Evolutionary conservation across 2,888 invertebrate genomes (phyloP), one percentile per base, ranked within the genome.

Genomic region (Brenthis ino): DNA sequence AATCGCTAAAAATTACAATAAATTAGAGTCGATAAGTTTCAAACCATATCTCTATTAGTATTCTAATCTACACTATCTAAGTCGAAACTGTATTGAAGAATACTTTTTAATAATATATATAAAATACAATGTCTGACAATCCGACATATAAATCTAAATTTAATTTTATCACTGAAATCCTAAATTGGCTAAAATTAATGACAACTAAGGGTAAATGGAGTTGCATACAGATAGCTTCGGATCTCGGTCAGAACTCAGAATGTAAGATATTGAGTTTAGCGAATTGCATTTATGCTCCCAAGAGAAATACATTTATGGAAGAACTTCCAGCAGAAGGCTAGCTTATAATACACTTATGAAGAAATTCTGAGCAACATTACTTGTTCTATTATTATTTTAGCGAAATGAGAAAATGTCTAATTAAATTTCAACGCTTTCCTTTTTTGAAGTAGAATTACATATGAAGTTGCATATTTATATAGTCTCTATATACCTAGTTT

Each of bases 221-320:
- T 65, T 65, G 57, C 67, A 72, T 65, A 64, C 67, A 68, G 68
- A 66, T 67, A 68, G 67, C 65, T 70, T 51, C 58, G 53, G 65
- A 68, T 70, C 65, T 50, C 47, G 53, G 51, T 37, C 63, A 67
- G 57, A 63, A 68, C 67, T 51, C 63, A 67, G 53, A 57, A 70
- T 63, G 72, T 70, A 66, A 72, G 68, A 74, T 70, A 69, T 68
- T 67, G 66, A 69, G 71, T 70, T 74, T 74, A 69, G 68, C 67
- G 65, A 72, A 72, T 74, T 72, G 71, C 72, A 73, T 73, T 73
- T 67, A 69, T 50, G 48, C 24, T 70, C 73, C 69, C 73, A 1
- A 13, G 73, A 73, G 73, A 70, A 70, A 68, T 73, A 68, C 65
- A 66, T 71, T 72, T 70, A 69, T 67, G 69, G 61, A 65, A 69